These are phyloP conservation scores for Adoxophyes honmai DNA, from an alignment of 1,140 invertebrate species.

Conservation along the genomic window DNA sequence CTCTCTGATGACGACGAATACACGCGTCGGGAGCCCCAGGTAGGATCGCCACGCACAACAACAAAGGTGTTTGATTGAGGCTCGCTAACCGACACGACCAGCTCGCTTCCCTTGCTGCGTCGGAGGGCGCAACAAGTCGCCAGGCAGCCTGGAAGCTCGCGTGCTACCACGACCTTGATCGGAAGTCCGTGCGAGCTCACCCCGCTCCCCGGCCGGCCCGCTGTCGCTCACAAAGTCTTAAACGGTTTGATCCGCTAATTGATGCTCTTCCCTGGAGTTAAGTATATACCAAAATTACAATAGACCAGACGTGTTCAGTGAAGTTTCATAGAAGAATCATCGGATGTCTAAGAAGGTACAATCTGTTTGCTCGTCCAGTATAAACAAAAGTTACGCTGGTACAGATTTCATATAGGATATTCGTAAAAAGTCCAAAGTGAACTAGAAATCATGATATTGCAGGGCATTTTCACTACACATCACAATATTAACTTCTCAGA, in stretches of 20 bases:
- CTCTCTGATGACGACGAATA: conserved; percentile 71
- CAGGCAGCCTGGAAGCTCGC: conserved; percentile 38
- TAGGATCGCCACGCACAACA: conserved; percentile 33
- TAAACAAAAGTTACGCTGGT: conserved; percentile 1
- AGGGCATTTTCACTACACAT: too few relatives aligned
- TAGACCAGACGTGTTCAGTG: background rate
- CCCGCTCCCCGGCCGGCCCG: conserved; percentile 24
- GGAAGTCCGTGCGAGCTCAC: conserved; percentile 31
- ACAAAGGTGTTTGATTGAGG: background rate
- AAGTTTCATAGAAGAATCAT: background rate
- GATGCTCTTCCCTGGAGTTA: conserved; percentile 5
- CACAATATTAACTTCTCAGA: too few relatives aligned
- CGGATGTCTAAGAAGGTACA: background rate
- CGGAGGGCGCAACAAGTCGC: conserved; percentile 58
- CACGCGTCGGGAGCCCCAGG: conserved; percentile 60
- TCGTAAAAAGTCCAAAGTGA: too few relatives aligned
- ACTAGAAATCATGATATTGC: too few relatives aligned
- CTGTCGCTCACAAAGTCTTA: conserved; percentile 14
- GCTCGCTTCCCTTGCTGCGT: background rate
- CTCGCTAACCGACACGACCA: conserved; percentile 8
- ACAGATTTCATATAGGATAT: too few relatives aligned
- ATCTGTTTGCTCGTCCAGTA: background rate
- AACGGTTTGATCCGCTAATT: conserved; percentile 14
- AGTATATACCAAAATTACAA: background rate
- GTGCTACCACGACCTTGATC: conserved; percentile 52